These are phyloP conservation scores for Dipodomys stephensi DNA, from an alignment of 2,113 vertebrate species.

Conservation along the genomic window DNA sequence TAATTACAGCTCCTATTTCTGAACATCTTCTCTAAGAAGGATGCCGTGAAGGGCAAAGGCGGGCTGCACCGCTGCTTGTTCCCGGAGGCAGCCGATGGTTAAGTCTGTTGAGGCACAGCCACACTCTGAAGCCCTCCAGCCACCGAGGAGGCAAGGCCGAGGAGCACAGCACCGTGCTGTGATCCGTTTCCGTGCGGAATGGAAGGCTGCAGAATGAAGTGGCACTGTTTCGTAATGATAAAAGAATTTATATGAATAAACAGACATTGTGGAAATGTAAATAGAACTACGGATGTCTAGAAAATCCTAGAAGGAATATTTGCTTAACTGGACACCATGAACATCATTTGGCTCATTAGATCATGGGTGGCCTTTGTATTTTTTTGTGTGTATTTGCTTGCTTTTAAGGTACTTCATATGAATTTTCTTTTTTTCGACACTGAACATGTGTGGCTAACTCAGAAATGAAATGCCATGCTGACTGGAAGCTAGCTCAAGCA, in stretches of 20 bases:
- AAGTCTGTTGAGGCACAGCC: accelerated
- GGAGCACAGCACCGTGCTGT: background rate
- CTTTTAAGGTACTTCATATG: background rate
- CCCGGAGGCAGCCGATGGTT: accelerated
- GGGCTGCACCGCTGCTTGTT: accelerated
- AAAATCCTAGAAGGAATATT: background rate
- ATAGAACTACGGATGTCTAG: background rate
- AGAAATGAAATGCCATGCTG: background rate
- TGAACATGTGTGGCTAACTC: background rate
- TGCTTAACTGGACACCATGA: no score
- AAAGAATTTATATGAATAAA: background rate
- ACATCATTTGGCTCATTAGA: background rate
- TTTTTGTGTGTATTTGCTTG: background rate
- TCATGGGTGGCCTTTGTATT: background rate
- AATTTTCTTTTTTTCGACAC: background rate
- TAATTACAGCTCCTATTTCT: background rate
- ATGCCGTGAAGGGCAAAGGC: background rate
- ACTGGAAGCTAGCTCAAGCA: background rate
- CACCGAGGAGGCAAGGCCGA: background rate
- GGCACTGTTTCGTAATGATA: background rate
- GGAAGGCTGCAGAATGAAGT: background rate
- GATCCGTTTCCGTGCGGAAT: background rate
- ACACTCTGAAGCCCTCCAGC: no score
- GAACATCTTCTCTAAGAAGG: background rate
- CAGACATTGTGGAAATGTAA: accelerated